Conservation (phyloP, 2,888 invertebrate genomes). For the Orgyia antiqua region DNA sequence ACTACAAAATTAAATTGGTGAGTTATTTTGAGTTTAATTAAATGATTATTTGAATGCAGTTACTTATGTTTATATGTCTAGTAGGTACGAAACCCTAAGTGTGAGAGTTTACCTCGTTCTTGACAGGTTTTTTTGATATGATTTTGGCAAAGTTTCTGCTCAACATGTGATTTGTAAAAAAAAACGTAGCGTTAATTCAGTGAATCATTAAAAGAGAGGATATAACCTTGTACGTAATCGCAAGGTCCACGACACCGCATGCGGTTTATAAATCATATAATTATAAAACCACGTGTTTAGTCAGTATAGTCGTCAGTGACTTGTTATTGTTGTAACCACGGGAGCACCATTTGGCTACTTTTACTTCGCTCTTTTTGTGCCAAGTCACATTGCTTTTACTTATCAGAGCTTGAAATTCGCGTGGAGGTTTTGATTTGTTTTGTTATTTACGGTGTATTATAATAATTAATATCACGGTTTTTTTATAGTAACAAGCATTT, state of each 20-base stretch:
- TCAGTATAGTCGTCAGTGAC: conserved; percentile 1
- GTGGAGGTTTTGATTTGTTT: conserved; percentile 2
- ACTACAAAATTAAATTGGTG: too few species aligned
- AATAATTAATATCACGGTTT: not conserved
- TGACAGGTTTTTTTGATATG: too few species aligned
- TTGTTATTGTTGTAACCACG: conserved; percentile 6
- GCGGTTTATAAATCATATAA: conserved; percentile 41
- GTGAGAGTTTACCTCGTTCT: too few species aligned
- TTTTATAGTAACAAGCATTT: too few species aligned
- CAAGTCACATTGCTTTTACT: not conserved
- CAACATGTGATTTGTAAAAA: too few species aligned
- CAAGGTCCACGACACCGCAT: conserved; percentile 49
- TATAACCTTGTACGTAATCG: conserved; percentile 44
- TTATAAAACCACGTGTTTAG: conserved; percentile 33
- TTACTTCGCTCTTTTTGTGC: conserved; percentile 1
- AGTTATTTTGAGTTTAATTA: too few species aligned
- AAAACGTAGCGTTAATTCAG: conserved; percentile 38
- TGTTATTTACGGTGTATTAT: not conserved
- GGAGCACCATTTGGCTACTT: conserved; percentile 5
- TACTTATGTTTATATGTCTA: too few species aligned
- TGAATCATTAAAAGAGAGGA: conserved; percentile 52
- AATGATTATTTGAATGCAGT: too few species aligned
- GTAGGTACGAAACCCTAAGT: too few species aligned
- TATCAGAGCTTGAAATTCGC: conserved; percentile 5
- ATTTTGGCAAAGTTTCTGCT: too few species aligned